Evolutionary conservation across 1,140 invertebrate species (phyloP), one percentile per base, ranked within the genome.

Genomic region (Magallana ariakensis): DNA sequence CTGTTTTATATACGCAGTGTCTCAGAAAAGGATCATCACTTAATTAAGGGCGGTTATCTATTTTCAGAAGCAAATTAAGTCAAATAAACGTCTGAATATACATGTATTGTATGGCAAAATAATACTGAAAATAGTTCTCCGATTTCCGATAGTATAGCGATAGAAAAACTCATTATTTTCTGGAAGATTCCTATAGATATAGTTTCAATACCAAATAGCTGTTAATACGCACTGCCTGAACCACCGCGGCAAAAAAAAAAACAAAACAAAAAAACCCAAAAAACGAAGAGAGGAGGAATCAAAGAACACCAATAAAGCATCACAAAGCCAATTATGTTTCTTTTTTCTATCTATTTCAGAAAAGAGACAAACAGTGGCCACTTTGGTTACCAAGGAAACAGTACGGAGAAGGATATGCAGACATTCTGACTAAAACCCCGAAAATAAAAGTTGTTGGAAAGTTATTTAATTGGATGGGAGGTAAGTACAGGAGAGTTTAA

Each of bases 301-400:
- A 10, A 16, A 62, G 15, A 19, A 16, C 19, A 56, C 8, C 19
- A 19, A 56, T 22, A 19, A 55, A 60, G 19, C 22, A 85, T 6
- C 10, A 62, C 3, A 26, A n/a, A 80, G 16, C 13, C 11, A 55
- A 8, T 80, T 33, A 85, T 46, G 33, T 60, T 46, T 46, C 33
- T 1, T 46, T 46, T 62, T 82, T 85, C 57, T 66, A 10, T 19
- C 56, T 87, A 83, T 92, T 94, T 81, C 89, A 95, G 95, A 92
- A 94, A 90, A 89, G 94, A 82, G 88, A 94, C 70, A 89, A 93
- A 62, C 94, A 94, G 91, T 96, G 96, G 95, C 94, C 96, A 11
- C 92, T 95, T 1, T 96, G 96, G 96, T 92, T 96, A 60, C 95
- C 96, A 55, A 93, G 96, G 90, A 94, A 95, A 87, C 95, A 95